These are phyloP conservation scores for Drosophila melanosoma DNA, from an alignment of 2,888 invertebrate species.

Conservation along the genomic window DNA sequence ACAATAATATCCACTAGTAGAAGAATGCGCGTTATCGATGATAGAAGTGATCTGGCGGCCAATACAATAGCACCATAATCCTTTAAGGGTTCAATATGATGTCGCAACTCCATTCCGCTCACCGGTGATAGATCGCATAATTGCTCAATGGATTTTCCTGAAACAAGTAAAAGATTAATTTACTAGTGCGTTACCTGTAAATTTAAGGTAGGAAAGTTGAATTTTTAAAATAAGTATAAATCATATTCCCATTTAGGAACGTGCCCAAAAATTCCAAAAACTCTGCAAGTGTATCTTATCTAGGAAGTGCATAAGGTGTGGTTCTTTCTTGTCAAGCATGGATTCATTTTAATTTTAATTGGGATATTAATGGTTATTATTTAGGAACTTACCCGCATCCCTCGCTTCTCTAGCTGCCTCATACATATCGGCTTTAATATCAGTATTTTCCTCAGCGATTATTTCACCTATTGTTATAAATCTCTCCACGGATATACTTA, in stretches of 20 bases:
- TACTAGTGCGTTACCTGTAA: too few species aligned
- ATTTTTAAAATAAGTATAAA: not conserved
- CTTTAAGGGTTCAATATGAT: constrained; percentile 88
- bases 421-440: constrained; percentile 98
- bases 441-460: constrained; percentile 98
- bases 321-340: not conserved
- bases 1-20: constrained; percentile 98
- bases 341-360: not conserved
- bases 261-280: not conserved
- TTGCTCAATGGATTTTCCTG: constrained; percentile 96
- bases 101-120: constrained; percentile 86
- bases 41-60: constrained; percentile 96
- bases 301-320: not conserved
- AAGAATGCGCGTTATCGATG: constrained; percentile 97
- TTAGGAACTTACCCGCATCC: constrained; percentile 91
- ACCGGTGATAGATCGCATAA: constrained; percentile 90
- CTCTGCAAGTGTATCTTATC: not conserved
- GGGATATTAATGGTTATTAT: not conserved
- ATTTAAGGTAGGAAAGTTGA: not conserved
- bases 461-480: constrained; percentile 99
- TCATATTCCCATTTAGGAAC: not conserved
- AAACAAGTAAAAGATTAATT: constrained; percentile 47
- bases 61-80: constrained; percentile 92
- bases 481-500: constrained; percentile 98
- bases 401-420: constrained; percentile 99